phyloP scores from a whole-genome alignment of 2,888 invertebrate species.

The Microplitis deprimator region DNA sequence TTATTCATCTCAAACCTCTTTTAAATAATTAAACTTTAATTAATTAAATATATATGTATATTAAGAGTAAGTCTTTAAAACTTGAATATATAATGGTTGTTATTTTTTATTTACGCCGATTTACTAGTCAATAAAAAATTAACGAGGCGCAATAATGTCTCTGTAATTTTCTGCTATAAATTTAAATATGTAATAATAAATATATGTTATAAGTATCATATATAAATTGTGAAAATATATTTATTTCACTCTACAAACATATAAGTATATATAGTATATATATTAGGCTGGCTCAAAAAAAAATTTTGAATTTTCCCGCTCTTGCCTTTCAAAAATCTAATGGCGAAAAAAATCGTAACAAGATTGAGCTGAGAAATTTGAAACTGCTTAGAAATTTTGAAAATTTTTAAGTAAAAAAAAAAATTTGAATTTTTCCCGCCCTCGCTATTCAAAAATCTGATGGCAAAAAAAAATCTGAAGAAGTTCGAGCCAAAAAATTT shows the following conservation, averaged over 20 bases:
- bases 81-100: neutral
- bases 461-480: too few species aligned
- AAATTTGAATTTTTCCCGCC: too few species aligned
- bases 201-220: neutral
- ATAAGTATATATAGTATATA: neutral
- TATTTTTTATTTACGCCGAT: neutral
- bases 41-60: neutral
- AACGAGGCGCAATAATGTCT: neutral
- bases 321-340: too few species aligned
- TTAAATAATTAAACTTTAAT: neutral
- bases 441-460: too few species aligned
- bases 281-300: too few species aligned
- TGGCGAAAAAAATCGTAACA: too few species aligned
- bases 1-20: neutral
- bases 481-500: too few species aligned
- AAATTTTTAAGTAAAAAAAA: too few species aligned
- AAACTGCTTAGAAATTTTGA: too few species aligned
- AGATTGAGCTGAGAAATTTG: too few species aligned
- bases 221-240: neutral
- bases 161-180: neutral
- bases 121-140: neutral
- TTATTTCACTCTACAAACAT: neutral
- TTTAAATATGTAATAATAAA: neutral
- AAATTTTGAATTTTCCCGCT: too few species aligned
- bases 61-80: neutral